Conservation (phyloP, 2,113 vertebrate species). For the Archilochus colubris region DNA sequence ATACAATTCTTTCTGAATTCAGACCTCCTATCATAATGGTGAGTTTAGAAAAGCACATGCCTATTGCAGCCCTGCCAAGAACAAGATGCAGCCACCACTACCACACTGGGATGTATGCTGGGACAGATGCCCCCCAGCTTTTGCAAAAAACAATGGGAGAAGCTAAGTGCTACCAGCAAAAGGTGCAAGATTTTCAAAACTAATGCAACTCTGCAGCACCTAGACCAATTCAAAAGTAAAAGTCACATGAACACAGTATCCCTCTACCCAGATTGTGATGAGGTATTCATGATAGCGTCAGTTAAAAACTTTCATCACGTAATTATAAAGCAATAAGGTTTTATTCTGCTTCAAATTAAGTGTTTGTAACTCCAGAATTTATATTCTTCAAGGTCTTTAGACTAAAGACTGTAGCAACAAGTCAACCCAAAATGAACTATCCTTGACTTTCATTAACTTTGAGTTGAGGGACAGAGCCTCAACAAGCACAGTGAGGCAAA, state of each 20-base stretch:
- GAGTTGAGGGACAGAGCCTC: not conserved
- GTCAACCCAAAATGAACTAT: not conserved
- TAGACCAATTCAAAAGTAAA: not conserved
- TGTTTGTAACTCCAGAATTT: not conserved
- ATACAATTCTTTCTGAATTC: not conserved
- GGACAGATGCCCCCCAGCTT: not conserved
- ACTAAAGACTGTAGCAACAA: not conserved
- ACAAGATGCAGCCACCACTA: not conserved
- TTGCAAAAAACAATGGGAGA: fast-evolving
- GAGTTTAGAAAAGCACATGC: not conserved
- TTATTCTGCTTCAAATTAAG: not conserved
- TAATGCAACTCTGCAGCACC: not conserved
- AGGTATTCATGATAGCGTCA: not conserved
- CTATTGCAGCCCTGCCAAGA: not conserved
- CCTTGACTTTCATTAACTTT: not conserved
- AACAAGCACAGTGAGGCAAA: not conserved
- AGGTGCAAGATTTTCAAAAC: not conserved
- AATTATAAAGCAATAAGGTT: not conserved
- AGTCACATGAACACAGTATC: not conserved
- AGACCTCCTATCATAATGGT: not conserved
- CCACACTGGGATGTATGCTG: not conserved
- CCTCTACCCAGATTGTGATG: not conserved
- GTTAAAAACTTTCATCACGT: fast-evolving
- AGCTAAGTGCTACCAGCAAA: not conserved
- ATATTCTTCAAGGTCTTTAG: not conserved